phyloP scores from a whole-genome alignment of 2,888 invertebrate genomes.

The Tuberolachnus salignus region DNA sequence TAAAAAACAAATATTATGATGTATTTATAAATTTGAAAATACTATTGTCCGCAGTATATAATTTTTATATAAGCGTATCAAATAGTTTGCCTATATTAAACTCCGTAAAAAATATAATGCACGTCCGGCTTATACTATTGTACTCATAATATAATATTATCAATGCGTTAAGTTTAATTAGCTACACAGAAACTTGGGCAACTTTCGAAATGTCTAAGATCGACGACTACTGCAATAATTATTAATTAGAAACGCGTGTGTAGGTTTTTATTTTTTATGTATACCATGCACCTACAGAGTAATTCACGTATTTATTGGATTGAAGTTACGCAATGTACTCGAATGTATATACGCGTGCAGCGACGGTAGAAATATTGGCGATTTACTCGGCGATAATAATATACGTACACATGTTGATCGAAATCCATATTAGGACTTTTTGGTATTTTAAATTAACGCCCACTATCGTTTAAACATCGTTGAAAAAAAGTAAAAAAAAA shows the following conservation, averaged over 20 bases:
- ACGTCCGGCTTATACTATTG: neutral
- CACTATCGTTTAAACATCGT: neutral
- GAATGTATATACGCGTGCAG: neutral
- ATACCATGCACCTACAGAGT: no score
- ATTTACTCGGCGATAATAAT: constrained; percentile 23
- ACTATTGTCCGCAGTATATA: no score
- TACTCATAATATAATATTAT: neutral
- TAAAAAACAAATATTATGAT: no score
- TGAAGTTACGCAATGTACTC: no score
- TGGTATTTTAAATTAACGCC: constrained; percentile 13
- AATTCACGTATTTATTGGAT: no score
- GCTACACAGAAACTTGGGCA: neutral
- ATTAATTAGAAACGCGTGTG: no score
- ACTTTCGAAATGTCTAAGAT: neutral
- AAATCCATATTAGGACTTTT: neutral
- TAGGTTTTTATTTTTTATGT: no score
- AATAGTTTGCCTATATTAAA: constrained; percentile 1
- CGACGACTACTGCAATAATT: neutral
- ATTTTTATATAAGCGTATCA: neutral
- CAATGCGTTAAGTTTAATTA: no score
- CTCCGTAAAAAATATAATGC: neutral
- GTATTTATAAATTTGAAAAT: no score
- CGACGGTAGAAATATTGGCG: constrained; percentile 8
- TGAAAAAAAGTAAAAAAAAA: neutral
- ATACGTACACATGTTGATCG: neutral